phyloP scores from a whole-genome alignment of 2,113 vertebrate genomes.

The Melanotaenia duboulayi region DNA sequence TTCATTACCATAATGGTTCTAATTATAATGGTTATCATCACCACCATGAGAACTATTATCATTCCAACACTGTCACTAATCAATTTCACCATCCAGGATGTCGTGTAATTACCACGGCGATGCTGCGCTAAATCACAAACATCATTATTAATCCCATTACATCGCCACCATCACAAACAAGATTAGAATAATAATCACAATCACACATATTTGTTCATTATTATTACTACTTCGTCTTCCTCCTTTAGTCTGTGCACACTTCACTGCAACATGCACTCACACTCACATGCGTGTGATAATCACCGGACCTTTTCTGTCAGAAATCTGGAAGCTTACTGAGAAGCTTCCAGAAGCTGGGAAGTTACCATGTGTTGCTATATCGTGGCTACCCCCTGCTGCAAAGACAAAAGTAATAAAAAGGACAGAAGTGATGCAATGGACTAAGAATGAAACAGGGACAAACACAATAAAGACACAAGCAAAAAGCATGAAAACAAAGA shows the following conservation, averaged over 20 bases:
- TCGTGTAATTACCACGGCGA: not conserved
- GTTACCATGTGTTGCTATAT: conserved; percentile 43
- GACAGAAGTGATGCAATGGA: not conserved
- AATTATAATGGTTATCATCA: not conserved
- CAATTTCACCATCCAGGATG: conserved; percentile 6
- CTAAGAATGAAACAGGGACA: conserved; percentile 24
- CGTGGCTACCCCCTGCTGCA: conserved; percentile 36
- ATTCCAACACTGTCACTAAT: conserved; percentile 8
- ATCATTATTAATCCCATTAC: not conserved
- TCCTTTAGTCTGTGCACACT: not conserved
- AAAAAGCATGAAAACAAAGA: conserved; percentile 11
- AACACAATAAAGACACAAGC: not conserved
- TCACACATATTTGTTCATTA: not conserved
- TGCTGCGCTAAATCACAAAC: not conserved
- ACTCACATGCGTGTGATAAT: conserved; percentile 20
- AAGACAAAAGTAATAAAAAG: not conserved
- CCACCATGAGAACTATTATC: not conserved
- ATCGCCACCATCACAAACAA: not conserved
- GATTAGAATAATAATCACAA: conserved; percentile 1
- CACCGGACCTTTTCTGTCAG: conserved; percentile 59
- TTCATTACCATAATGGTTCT: conserved; percentile 1
- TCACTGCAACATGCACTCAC: not conserved
- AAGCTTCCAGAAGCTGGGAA: conserved; percentile 61
- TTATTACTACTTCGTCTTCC: not conserved
- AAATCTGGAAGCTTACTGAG: conserved; percentile 52